A percentile compares a stretch with the other conserved stretches of the same genome.
Evolutionary conservation across 2,797 vertebrate genomes (phyloP).

Genomic region (Crocidura indochinensis): DNA sequence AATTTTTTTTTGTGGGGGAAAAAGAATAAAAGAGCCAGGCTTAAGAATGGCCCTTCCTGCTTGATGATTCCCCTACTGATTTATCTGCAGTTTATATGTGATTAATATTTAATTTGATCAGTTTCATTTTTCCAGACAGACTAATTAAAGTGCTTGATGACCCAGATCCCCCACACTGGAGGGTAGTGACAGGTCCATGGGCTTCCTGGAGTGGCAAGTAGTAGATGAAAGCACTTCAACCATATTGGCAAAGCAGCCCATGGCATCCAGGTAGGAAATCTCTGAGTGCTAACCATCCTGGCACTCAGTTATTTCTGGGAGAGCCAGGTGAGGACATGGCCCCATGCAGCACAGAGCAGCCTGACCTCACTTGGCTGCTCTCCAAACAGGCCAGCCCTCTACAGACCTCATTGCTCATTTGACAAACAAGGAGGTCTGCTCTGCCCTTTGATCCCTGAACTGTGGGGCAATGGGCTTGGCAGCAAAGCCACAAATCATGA

Average conservation of each 20-base stretch:
- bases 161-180: slow-evolving; percentile 84
- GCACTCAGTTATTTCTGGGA: neutral
- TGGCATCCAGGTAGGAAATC: neutral
- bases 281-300: neutral
- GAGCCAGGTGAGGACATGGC: neutral
- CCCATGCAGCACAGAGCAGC: neutral
- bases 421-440: neutral
- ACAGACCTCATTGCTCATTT: neutral
- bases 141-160: slow-evolving; percentile 89
- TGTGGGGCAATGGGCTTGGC: neutral
- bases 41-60: slow-evolving; percentile 82
- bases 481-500: neutral
- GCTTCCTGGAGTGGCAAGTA: slow-evolving; percentile 82
- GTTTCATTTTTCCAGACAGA: slow-evolving; percentile 89
- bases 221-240: neutral
- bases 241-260: neutral
- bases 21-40: slow-evolving; percentile 77
- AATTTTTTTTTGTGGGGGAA: neutral
- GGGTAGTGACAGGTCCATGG: slow-evolving; percentile 71
- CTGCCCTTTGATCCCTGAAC: neutral
- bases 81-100: slow-evolving; percentile 90
- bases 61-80: slow-evolving; percentile 85
- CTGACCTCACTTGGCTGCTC: neutral
- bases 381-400: neutral
- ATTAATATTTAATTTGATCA: slow-evolving; percentile 92